A percentile compares a stretch with the other conserved stretches of the same genome.
Evolutionary conservation across 2,797 vertebrate genomes (phyloP).

Genomic region (Amphiprion clarkii): DNA sequence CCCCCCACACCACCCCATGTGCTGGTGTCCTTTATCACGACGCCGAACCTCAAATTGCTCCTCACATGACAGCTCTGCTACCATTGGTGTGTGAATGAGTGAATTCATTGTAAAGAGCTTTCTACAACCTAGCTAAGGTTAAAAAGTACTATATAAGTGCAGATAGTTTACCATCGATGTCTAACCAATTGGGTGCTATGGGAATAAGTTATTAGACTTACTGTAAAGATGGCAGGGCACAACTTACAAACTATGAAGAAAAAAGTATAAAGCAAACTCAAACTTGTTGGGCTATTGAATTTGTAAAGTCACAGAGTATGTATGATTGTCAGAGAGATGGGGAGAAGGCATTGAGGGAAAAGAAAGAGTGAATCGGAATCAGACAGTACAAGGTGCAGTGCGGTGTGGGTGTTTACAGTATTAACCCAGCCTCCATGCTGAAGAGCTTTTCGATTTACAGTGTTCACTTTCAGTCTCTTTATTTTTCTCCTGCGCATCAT

Average conservation of each 20-base stretch:
- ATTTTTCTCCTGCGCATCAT: constrained; percentile 18
- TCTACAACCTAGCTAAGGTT: too few species aligned
- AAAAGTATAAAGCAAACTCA: neutral
- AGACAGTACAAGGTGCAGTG: constrained; percentile 62
- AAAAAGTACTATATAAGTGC: too few species aligned
- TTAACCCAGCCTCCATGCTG: constrained; percentile 48
- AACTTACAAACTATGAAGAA: too few species aligned
- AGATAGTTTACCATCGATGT: neutral
- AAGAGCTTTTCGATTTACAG: constrained; percentile 47
- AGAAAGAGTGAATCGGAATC: constrained; percentile 48
- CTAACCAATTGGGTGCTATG: too few species aligned
- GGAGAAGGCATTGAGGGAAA: constrained; percentile 14
- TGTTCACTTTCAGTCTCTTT: constrained; percentile 42
- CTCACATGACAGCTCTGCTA: too few species aligned
- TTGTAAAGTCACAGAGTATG: constrained; percentile 10
- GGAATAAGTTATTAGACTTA: too few species aligned
- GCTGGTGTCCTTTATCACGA: too few species aligned
- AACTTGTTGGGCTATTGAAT: constrained; percentile 4
- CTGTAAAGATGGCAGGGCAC: neutral
- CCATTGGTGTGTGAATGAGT: too few species aligned
- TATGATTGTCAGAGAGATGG: neutral
- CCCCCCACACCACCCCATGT: too few species aligned
- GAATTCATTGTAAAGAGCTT: too few species aligned
- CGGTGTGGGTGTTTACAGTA: constrained; percentile 65
- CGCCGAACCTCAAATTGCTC: too few species aligned